Percentiles rank a stretch among this genome's conserved stretches.
Conservation (phyloP, 2,797 vertebrate species). For the Leptodactylus fallax region DNA sequence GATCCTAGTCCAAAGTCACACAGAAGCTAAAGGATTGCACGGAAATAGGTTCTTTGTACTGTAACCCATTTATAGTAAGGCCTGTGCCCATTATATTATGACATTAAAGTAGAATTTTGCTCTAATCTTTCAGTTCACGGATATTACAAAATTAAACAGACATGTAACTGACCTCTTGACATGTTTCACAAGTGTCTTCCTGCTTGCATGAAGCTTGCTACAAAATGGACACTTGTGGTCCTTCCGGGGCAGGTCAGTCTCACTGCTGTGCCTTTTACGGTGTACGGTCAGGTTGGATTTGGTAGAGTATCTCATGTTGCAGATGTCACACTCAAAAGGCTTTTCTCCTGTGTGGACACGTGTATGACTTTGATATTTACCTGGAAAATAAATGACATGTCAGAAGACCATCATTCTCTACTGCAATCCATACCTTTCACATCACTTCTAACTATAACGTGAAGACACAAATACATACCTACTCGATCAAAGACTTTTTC, state of each 20-base stretch:
- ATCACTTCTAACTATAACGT: too few species aligned
- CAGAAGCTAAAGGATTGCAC: too few species aligned
- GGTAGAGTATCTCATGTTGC: constrained; percentile 95
- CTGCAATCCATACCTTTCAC: not conserved
- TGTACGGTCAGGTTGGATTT: constrained; percentile 98
- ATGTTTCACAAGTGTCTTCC: constrained; percentile 93
- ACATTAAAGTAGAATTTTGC: too few species aligned
- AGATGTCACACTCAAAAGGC: constrained; percentile 96
- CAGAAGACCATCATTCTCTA: not conserved
- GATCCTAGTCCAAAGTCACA: too few species aligned
- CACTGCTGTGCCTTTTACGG: constrained; percentile 89
- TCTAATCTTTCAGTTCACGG: too few species aligned
- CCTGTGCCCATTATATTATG: too few species aligned
- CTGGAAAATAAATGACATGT: constrained; percentile 72
- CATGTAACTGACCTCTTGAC: constrained; percentile 87
- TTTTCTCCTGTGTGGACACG: constrained; percentile 97
- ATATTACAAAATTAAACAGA: too few species aligned
- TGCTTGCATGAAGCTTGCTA: constrained; percentile 95
- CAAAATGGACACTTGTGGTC: constrained; percentile 96
- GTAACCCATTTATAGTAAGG: too few species aligned
- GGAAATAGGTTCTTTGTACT: too few species aligned
- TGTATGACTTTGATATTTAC: constrained; percentile 96
- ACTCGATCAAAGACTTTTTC: constrained; percentile 95
- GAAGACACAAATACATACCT: constrained; percentile 79
- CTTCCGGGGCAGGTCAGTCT: constrained; percentile 88